Evolutionary conservation across 1,140 invertebrate genomes (phyloP).

Genomic region (Drosophila sp.): DNA sequence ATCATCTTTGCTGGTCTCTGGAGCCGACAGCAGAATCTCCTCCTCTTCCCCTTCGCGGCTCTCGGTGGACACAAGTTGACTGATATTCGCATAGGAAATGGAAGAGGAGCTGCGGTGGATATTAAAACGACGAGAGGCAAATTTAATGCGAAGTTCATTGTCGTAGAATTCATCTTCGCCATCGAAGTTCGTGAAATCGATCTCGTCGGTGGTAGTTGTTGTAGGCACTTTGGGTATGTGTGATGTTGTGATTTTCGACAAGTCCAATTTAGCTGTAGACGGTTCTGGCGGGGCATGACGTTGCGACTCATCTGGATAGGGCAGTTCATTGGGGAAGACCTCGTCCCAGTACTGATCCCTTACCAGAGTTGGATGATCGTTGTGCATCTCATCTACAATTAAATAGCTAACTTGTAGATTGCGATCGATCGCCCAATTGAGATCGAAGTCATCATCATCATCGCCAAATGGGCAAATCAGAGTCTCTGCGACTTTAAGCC

Average conservation of each 20-base stretch:
- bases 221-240: neutral
- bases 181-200: slow-evolving; percentile 49
- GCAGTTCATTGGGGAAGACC: slow-evolving; percentile 92
- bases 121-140: slow-evolving; percentile 40
- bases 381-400: slow-evolving; percentile 97
- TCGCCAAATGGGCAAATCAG: slow-evolving; percentile 94
- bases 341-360: slow-evolving; percentile 96
- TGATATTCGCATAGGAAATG: neutral
- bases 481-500: slow-evolving; percentile 93
- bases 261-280: slow-evolving; percentile 61
- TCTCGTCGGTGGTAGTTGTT: slow-evolving; percentile 10
- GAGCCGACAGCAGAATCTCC: neutral
- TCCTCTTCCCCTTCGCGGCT: neutral
- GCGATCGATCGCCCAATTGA: slow-evolving; percentile 95
- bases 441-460: slow-evolving; percentile 91
- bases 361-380: slow-evolving; percentile 93
- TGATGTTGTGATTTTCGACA: slow-evolving; percentile 34
- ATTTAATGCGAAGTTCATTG: slow-evolving; percentile 53
- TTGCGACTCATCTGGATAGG: slow-evolving; percentile 81
- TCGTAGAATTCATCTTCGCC: slow-evolving; percentile 26
- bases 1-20: slow-evolving; percentile 50
- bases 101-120: slow-evolving; percentile 50
- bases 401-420: slow-evolving; percentile 94
- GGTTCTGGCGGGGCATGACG: slow-evolving; percentile 64
- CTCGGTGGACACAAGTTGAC: neutral